Conservation (phyloP, 2,113 vertebrate species). For the Charina bottae region DNA sequence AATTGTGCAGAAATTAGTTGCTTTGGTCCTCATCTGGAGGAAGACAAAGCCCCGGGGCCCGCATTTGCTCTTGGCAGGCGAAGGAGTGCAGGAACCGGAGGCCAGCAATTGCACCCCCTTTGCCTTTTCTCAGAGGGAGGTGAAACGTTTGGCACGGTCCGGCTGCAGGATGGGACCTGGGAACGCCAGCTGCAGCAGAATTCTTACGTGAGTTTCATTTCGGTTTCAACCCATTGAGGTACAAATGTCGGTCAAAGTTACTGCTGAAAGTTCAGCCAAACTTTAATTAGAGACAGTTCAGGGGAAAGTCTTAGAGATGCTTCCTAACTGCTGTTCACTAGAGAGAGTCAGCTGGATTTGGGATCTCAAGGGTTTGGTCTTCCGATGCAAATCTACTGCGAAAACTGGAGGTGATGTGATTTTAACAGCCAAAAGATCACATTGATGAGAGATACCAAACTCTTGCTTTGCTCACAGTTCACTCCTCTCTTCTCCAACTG, state of each 20-base stretch:
- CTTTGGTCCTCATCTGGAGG: constrained; percentile 63
- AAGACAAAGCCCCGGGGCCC: constrained; percentile 42
- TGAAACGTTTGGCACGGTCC: constrained; percentile 47
- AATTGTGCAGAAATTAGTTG: constrained; percentile 53
- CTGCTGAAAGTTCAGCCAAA: not conserved
- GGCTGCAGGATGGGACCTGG: constrained; percentile 19
- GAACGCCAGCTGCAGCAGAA: constrained; percentile 18
- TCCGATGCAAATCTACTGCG: too few relatives aligned
- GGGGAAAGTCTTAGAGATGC: not conserved
- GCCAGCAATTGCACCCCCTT: constrained; percentile 7
- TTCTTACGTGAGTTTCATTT: not conserved
- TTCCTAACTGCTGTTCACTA: not conserved
- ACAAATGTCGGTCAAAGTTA: not conserved
- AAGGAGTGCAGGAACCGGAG: constrained; percentile 34
- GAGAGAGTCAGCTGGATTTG: too few relatives aligned
- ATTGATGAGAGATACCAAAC: too few relatives aligned
- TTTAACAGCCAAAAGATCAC: too few relatives aligned
- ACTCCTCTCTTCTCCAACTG: too few relatives aligned
- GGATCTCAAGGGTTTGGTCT: too few relatives aligned
- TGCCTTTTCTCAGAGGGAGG: constrained; percentile 27
- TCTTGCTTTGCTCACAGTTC: too few relatives aligned
- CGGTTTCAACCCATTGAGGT: not conserved
- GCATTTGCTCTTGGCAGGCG: constrained; percentile 57
- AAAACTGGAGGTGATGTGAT: too few relatives aligned
- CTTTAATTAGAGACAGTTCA: not conserved